A percentile compares a stretch with the other conserved stretches of the same genome.
Evolutionary conservation across 2,797 vertebrate genomes (phyloP).

Genomic region (Triplophysa yarkandensis): DNA sequence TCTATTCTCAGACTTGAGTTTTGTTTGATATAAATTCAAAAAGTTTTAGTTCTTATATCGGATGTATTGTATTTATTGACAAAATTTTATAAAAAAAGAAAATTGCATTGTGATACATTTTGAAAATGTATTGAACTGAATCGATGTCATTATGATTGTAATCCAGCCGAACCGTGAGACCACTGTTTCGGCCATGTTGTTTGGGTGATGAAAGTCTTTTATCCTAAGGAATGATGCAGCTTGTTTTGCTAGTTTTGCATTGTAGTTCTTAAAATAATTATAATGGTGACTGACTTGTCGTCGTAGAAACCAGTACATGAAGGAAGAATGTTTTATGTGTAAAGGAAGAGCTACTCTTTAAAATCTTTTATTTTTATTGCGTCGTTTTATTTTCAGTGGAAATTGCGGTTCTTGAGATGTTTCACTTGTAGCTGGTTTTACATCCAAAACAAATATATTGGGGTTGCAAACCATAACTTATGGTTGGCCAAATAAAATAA

Average conservation of each 20-base stretch:
- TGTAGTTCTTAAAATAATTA: neutral
- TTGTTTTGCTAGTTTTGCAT: neutral
- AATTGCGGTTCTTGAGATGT: constrained; percentile 16
- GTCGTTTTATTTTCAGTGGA: constrained; percentile 1
- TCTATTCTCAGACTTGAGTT: too few relatives aligned
- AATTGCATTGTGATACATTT: too few relatives aligned
- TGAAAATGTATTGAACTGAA: too few relatives aligned
- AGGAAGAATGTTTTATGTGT: constrained; percentile 19
- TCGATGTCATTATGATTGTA: too few relatives aligned
- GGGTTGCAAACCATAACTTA: neutral
- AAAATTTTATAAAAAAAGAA: too few relatives aligned
- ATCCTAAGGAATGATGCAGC: neutral
- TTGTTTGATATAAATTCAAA: too few relatives aligned
- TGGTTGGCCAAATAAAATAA: constrained; percentile 12
- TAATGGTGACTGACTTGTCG: constrained; percentile 15
- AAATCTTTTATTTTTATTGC: neutral
- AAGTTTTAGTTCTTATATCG: too few relatives aligned
- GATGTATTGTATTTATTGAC: too few relatives aligned
- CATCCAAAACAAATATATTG: neutral
- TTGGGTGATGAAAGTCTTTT: too few relatives aligned
- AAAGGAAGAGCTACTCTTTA: constrained; percentile 9
- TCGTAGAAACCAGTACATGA: constrained; percentile 12
- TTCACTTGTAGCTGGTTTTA: neutral
- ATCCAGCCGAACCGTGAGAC: too few relatives aligned
- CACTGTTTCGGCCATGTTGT: too few relatives aligned